Base-by-base conservation (phyloP, 2,888 invertebrate species). In the Hirtodrosophila alboralis region DNA sequence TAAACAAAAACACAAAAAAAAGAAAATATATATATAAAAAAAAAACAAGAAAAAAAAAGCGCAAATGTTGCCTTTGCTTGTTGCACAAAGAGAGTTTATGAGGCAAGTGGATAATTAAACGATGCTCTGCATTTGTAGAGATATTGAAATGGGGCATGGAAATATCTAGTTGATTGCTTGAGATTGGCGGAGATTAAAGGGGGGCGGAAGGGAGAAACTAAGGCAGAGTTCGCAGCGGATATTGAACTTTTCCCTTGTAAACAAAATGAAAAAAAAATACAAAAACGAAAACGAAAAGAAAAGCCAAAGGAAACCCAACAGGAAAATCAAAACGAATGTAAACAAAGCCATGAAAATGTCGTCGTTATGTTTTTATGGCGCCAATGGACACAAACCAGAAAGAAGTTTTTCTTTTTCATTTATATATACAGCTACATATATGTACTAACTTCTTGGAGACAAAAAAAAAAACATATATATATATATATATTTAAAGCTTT, bases 341-440 rank as follows among this genome's bases (percentile, higher is more conserved):
- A 76, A 76, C 76, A 76, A 77, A 76, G 74, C 66, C 81, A 81
- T 76, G 76, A 80, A 76, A 76, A 70, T 80, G 81, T 77, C 74
- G 81, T 76, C 81, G 70, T 81, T 77, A 75, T 75, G 64, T 54
- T 60, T 68, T 75, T 67, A 67, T 64, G 77, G 59, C 74, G 73
- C 65, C 73, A 63, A 68, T 62, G 69, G 62, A 76, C 62, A 53
- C 57, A 56, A 61, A 51, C 12, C 73, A 56, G 64, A 54, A n/a
- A n/a, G n/a, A n/a, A n/a, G n/a, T n/a, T n/a, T n/a, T n/a, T n/a
- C n/a, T n/a, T n/a, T n/a, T n/a, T n/a, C n/a, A n/a, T n/a, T n/a
- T n/a, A n/a, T n/a, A n/a, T n/a, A n/a, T n/a, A n/a, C n/a, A n/a
- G n/a, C n/a, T n/a, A n/a, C n/a, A n/a, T n/a, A n/a, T n/a, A n/a